Base-by-base conservation (phyloP, 1,140 invertebrate genomes). In the Drosophila nebulosa region DNA sequence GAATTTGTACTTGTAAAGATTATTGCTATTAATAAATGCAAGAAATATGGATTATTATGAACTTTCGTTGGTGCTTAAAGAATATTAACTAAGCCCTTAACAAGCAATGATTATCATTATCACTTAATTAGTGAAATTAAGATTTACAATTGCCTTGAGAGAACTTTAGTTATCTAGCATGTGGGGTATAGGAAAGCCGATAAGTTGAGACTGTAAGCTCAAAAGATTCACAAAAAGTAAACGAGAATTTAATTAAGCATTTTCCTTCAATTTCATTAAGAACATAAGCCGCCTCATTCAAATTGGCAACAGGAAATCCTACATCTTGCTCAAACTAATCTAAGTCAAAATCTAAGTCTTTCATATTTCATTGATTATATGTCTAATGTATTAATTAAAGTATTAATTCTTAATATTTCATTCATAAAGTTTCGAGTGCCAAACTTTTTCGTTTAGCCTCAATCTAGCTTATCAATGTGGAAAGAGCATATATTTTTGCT, bases 1-100 rank as follows among this genome's bases (percentile, higher is more conserved):
- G 81, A 84, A 86, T 86, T 80, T 86, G 81, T 74, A 85, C 81
- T 75, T 74, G 42, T 56, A 27, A 61, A 70, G 81, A 84, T 85
- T 86, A 84, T 58, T 30, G 32, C 26, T 73, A 73, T 73, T 56
- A 53, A 57, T 57, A 35, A 58, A 70, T n/a, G 16, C 14, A 21
- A 21, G 16, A 46, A 18, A 10, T 46, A 46, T 46, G 39, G 39
- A 18, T 16, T 16, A 42, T 42, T 18, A 18, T 42, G 2, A n/a
- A 18, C 7, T 22, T 16, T 7, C 1, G 18, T 7, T 42, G 16
- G 16, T 30, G 9, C 4, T 42, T 9, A 7, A 46, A 46, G 18
- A 46, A 46, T 21, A n/a, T 10, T 46, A 21, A 7, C 39, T 21
- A 18, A 46, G 9, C 4, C 21, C 16, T 46, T 21, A 10, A 46